Base-by-base conservation (phyloP, 2,113 vertebrate genomes). In the Ramphastos sulfuratus region DNA sequence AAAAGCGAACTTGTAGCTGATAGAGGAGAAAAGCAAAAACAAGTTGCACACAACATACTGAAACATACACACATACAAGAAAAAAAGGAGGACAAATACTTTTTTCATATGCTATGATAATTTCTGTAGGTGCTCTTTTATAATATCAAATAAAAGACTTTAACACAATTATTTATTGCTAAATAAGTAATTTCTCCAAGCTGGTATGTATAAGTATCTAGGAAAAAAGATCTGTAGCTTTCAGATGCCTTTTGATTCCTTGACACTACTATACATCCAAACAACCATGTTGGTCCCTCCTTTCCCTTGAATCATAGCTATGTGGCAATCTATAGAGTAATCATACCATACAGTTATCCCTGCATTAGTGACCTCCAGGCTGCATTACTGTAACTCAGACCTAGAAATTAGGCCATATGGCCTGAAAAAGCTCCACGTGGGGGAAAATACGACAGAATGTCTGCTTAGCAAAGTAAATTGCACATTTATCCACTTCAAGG, bases 311-410 rank as follows among this genome's bases (percentile, higher is more conserved):
- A 80, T 93, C 93, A 88, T 58, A 78, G 69, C 60, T 64, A 46
- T 64, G 58, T 65, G 61, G 61, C 85, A 91, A 85, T 89, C 82
- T 81, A 73, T 28, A 39, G 56, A 60, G 54, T 83, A 95, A 96
- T 95, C 72, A 94, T 56, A 90, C 58, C 44, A 16, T 61, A 58
- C 79, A 92, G 91, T 94, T 96, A 95, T 90, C 87, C 61, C 80
- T 91, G 82, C 91, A 96, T 95, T 96, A 96, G 94, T 96, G 95
- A 96, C 94, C 94, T 96, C 82, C 76, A 86, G 76, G 75, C 87
- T 91, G 76, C 79, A 88, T 81, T 91, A 91, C 89, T 85, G 89
- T 69, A 92, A 83, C 89, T 92, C 91, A 94, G 85, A 94, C 76
- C 87, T 65, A 87, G 87, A 88, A 96, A 96, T 95, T 95, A 95